Base-by-base conservation (phyloP, 2,888 invertebrate genomes). In the Escarpia spicata region DNA sequence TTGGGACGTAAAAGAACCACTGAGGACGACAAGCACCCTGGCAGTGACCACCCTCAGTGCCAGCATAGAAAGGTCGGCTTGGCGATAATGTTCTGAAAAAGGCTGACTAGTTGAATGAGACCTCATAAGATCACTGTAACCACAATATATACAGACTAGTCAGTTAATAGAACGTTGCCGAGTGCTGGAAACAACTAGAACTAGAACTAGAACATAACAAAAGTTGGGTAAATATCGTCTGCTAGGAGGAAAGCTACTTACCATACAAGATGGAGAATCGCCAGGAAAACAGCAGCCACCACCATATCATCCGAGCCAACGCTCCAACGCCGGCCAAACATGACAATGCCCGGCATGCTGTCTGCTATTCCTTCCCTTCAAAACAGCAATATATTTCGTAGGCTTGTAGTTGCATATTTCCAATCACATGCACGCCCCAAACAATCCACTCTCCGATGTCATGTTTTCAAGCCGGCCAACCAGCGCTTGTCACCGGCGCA, bases 261-360 rank as follows among this genome's bases (percentile, higher is more conserved):
- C 98, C 98, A 98, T 96, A 98, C 97, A 93, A 98, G 96, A 96
- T 98, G 98, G 94, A 98, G 97, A 93, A 97, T 96, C 96, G 98
- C 97, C 93, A 98, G 97, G 96, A 98, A 98, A 94, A 97, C 97
- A 93, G 98, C 98, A 75, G 98, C 98, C 92, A 98, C 98, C 94
- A 98, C 98, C 95, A 98, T 97, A 97, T 98, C 98, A 97, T 98
- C 98, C 94, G 98, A 98, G 95, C 98, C 98, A 94, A 98, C 98
- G 96, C 98, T 98, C 98, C 98, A 98, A 95, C 98, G 97, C 95
- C 98, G 97, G 95, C 98, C 97, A 97, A 98, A 98, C 94, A 98
- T 98, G 95, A 98, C 98, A 95, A 98, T 97, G 94, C 98, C 98
- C 94, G 98, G 98, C 98, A 98, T 98, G 45, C 90, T 93, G 37